phyloP scores from a whole-genome alignment of 1,140 invertebrate species.

The Drosophila ananassae region DNA sequence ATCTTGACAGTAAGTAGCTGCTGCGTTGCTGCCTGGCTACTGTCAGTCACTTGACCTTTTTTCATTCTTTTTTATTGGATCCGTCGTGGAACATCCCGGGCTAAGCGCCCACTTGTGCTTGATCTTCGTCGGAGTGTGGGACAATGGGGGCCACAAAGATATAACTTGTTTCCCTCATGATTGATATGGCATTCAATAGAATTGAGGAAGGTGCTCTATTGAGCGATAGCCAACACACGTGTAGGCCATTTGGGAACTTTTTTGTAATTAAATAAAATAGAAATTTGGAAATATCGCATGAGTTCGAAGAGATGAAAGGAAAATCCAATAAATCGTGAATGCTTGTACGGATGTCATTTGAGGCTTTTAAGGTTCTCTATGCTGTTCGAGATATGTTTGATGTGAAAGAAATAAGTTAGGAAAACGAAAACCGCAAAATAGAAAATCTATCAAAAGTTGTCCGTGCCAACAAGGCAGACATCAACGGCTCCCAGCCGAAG shows the following conservation, averaged over 20 bases:
- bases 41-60: conserved; percentile 74
- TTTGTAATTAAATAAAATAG: background rate
- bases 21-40: conserved; percentile 49
- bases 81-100: conserved; percentile 35
- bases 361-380: background rate
- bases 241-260: no score
- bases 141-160: conserved; percentile 24
- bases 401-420: conserved; percentile 2
- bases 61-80: conserved; percentile 51
- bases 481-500: background rate
- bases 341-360: background rate
- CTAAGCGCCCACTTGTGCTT: conserved; percentile 62
- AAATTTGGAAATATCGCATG: background rate
- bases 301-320: background rate
- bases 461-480: conserved; percentile 24
- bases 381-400: background rate
- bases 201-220: conserved; percentile 6
- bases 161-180: conserved; percentile 51
- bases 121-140: conserved; percentile 20
- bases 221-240: background rate
- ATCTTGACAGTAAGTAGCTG: conserved; percentile 80
- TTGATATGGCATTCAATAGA: conserved; percentile 41
- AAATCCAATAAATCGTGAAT: background rate
- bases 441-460: conserved; percentile 76
- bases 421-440: conserved; percentile 67